Percentiles rank a stretch among this genome's conserved stretches.
These are phyloP conservation scores for Himantopus leucocephalus DNA, from an alignment of 2,113 vertebrate species.

Conservation along the genomic window DNA sequence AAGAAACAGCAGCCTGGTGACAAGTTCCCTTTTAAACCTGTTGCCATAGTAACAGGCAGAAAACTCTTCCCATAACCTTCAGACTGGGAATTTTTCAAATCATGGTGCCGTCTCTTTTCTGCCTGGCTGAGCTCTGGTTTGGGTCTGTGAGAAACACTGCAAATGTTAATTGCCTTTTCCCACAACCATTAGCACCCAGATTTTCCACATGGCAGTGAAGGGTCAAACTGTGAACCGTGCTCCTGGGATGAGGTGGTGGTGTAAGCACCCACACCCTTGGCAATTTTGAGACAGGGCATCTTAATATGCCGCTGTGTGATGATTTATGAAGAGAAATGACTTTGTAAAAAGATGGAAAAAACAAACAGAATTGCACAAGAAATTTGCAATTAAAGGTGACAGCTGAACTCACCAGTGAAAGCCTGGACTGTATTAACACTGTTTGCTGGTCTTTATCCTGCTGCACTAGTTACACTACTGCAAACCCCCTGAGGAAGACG, in stretches of 20 bases:
- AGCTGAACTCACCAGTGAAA: neutral
- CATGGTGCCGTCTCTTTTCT: neutral
- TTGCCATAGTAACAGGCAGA: constrained; percentile 47
- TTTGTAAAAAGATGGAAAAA: neutral
- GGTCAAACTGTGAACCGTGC: neutral
- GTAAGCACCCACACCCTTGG: neutral
- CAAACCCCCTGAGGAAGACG: neutral
- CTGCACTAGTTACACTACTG: neutral
- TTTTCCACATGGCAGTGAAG: neutral
- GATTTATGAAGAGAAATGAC: neutral
- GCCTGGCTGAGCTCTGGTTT: neutral
- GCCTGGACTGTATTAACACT: neutral
- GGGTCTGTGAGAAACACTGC: neutral
- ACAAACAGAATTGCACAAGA: neutral
- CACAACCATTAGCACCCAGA: neutral
- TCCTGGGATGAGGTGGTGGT: neutral
- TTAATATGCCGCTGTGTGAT: neutral
- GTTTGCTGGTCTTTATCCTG: neutral
- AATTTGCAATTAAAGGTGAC: neutral
- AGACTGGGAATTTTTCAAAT: constrained; percentile 16
- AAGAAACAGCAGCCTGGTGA: constrained; percentile 32
- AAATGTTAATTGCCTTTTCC: neutral
- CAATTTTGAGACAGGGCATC: neutral
- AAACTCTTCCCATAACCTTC: constrained; percentile 14
- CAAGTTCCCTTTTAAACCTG: constrained; percentile 32